Evolutionary conservation across 2,113 vertebrate species (phyloP), one percentile per base, ranked within the genome.

Genomic region (Astatoreochromis straeleni): DNA sequence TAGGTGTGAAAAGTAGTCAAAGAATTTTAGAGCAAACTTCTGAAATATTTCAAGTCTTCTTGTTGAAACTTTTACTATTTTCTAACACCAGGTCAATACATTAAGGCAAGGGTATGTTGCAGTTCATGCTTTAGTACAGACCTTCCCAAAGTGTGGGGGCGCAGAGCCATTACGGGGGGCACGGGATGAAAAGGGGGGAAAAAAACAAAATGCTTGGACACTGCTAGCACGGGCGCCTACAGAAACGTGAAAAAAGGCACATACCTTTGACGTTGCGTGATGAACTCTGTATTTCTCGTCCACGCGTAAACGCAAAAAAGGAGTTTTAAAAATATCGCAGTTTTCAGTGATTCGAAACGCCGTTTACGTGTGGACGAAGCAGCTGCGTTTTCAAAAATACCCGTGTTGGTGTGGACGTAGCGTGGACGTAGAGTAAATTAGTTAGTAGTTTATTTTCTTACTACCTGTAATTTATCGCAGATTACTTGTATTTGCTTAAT

Each of bases 1-100:
- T 24, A 21, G 35, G 65, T 70, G 65, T 70, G n/a, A 24, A 70
- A 70, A 70, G 65, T 21, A 42, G 63, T 21, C 19, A 70, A 42
- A 42, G 19, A 21, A 42, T 70, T 70, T 70, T 42, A 42, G n/a
- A 24, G 21, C 7, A 70, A 70, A 70, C 65, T 70, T 24, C 5
- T 8, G 12, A 16, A 58, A 70, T 16, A 24, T 42, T 70, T 70
- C 40, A 14, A 70, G 65, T 70, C 35, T 42, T 24, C 14, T 24
- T 24, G 12, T 24, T 42, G 12, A 70, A 70, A 26, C n/a, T 14
- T 42, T 24, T 70, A 42, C 35, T 70, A 14, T 42, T 21, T 42
- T 70, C 12, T 14, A 42, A 9, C 65, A 70, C 12, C 33, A 9
- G 21, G n/a, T 24, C 35, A 70, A 6, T 24, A 70, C 38, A 24